phyloP scores from a whole-genome alignment of 2,888 invertebrate genomes.

The Anoncus sp. region DNA sequence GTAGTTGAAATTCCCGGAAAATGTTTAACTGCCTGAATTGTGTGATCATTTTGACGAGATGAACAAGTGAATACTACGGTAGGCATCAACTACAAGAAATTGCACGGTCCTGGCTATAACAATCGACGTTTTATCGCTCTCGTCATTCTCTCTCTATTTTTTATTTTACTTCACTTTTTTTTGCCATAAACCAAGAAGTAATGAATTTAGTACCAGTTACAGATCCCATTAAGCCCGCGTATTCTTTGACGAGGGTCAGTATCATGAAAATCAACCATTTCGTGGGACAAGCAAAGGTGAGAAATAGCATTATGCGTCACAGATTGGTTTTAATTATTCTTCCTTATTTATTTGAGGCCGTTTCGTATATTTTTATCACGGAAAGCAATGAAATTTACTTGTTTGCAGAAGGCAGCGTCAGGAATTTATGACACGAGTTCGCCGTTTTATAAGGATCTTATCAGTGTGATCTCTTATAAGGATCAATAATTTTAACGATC shows the following conservation, averaged over 20 bases:
- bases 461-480: too few relatives aligned
- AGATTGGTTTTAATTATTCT: not conserved
- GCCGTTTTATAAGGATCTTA: too few relatives aligned
- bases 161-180: slow-evolving; percentile 14
- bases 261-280: slow-evolving; percentile 4
- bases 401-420: too few relatives aligned
- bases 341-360: not conserved
- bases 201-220: slow-evolving; percentile 18
- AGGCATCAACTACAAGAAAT: slow-evolving; percentile 12
- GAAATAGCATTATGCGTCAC: slow-evolving; percentile 15
- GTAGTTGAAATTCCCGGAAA: slow-evolving; percentile 32
- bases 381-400: too few relatives aligned
- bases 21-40: slow-evolving; percentile 29
- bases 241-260: not conserved
- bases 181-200: slow-evolving; percentile 6
- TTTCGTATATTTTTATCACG: not conserved
- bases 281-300: not conserved
- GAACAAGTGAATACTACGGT: slow-evolving; percentile 22
- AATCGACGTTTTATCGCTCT: slow-evolving; percentile 39
- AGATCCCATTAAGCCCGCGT: slow-evolving; percentile 6
- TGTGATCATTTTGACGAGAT: slow-evolving; percentile 39
- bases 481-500: not conserved
- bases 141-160: slow-evolving; percentile 17
- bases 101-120: slow-evolving; percentile 27
- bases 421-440: too few relatives aligned